These are phyloP conservation scores for Trichogramma pretiosum DNA, from an alignment of 1,140 invertebrate genomes.

Conservation along the genomic window DNA sequence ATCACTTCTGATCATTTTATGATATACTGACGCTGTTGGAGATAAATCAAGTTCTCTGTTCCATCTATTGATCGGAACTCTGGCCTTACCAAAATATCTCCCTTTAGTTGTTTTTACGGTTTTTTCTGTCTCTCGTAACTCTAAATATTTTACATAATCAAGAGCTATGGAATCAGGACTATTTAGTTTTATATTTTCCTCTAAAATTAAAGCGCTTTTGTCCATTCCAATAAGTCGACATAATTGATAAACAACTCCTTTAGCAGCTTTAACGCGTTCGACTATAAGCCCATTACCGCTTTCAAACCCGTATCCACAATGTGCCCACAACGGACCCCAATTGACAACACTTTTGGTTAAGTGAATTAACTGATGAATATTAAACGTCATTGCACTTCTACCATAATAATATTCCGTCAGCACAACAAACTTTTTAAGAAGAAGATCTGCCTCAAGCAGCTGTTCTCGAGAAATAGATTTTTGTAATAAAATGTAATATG, in stretches of 20 bases:
- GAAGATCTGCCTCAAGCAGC: background rate
- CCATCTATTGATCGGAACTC: background rate
- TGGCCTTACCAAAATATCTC: conserved; percentile 6
- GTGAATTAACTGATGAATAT: conserved; percentile 5
- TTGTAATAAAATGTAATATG: conserved; percentile 5
- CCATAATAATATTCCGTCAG: conserved; percentile 3
- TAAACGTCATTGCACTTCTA: conserved; percentile 5
- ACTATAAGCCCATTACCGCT: background rate
- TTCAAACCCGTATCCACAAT: conserved; percentile 1
- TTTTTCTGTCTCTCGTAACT: background rate
- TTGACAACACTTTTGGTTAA: conserved; percentile 2
- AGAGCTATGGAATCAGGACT: background rate
- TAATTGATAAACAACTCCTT: conserved; percentile 4
- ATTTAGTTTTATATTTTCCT: background rate
- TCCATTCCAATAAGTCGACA: background rate
- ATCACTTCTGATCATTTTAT: background rate
- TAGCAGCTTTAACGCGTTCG: conserved; percentile 1
- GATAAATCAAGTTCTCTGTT: background rate
- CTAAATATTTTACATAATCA: background rate
- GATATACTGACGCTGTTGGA: background rate
- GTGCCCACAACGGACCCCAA: conserved; percentile 4
- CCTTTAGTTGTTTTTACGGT: background rate
- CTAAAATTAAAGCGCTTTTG: background rate
- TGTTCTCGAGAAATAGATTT: background rate
- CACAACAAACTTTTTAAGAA: background rate